Percentiles rank a stretch among this genome's conserved stretches.
These are phyloP conservation scores for Tringa solitaria DNA, from an alignment of 2,113 vertebrate genomes.

Conservation along the genomic window DNA sequence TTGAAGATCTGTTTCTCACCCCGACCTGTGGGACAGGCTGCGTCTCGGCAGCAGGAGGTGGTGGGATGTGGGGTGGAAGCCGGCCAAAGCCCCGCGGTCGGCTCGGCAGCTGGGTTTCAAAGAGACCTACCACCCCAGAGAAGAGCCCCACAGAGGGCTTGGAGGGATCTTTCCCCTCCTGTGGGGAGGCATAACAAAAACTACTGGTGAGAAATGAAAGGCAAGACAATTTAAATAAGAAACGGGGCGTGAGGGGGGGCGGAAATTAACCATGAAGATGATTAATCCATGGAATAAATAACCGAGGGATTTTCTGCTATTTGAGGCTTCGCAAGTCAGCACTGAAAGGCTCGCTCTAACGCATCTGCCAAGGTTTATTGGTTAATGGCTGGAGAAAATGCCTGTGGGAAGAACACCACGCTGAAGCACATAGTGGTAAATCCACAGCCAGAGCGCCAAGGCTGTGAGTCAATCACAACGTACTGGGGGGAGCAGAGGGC, in stretches of 20 bases:
- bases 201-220: background rate
- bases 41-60: background rate
- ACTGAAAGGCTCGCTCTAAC: accelerated
- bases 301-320: background rate
- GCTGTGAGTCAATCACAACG: background rate
- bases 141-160: background rate
- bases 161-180: background rate
- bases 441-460: background rate
- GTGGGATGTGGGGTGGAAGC: background rate
- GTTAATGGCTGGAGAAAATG: background rate
- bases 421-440: background rate
- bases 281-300: background rate
- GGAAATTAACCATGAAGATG: background rate
- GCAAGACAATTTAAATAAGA: background rate
- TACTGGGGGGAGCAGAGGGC: background rate
- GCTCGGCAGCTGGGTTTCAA: background rate
- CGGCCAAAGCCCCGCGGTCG: accelerated
- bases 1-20: background rate
- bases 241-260: background rate
- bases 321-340: background rate
- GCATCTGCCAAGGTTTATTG: background rate
- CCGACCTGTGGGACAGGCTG: background rate
- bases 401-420: background rate
- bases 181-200: background rate
- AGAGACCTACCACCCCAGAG: background rate